Evolutionary conservation across 2,113 vertebrate species (phyloP).

Genomic region (Fulmarus glacialis): DNA sequence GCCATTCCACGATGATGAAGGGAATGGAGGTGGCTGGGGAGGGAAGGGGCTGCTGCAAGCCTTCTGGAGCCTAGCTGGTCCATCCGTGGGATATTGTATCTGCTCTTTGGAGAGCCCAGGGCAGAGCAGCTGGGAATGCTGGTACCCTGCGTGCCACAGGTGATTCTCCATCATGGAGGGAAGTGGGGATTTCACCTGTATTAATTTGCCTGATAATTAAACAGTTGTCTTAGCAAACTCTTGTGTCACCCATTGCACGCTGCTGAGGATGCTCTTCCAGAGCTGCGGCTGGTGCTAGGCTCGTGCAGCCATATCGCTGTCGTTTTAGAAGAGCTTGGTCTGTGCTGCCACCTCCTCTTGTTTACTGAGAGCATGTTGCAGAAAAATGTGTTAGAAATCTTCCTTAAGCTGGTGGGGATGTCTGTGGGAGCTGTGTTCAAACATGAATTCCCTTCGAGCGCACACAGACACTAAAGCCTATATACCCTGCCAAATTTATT

Average conservation of each 20-base stretch:
- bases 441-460: background rate
- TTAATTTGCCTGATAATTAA: background rate
- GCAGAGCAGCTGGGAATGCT: background rate
- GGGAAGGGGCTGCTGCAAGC: background rate
- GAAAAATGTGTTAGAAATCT: background rate
- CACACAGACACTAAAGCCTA: fast-evolving
- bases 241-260: fast-evolving
- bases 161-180: background rate
- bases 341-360: background rate
- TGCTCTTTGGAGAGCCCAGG: background rate
- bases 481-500: background rate
- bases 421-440: background rate
- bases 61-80: fast-evolving
- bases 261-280: background rate
- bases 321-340: background rate
- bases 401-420: no score
- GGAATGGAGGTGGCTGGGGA: background rate
- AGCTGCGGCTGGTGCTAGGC: background rate
- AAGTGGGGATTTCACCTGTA: background rate
- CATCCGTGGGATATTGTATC: background rate
- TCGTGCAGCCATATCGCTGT: background rate
- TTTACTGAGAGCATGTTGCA: background rate
- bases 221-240: background rate
- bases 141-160: background rate
- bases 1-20: background rate